Percentiles rank a stretch among this genome's conserved stretches.
These are phyloP conservation scores for Abrostola triplasia DNA, from an alignment of 2,888 invertebrate genomes.

Conservation along the genomic window DNA sequence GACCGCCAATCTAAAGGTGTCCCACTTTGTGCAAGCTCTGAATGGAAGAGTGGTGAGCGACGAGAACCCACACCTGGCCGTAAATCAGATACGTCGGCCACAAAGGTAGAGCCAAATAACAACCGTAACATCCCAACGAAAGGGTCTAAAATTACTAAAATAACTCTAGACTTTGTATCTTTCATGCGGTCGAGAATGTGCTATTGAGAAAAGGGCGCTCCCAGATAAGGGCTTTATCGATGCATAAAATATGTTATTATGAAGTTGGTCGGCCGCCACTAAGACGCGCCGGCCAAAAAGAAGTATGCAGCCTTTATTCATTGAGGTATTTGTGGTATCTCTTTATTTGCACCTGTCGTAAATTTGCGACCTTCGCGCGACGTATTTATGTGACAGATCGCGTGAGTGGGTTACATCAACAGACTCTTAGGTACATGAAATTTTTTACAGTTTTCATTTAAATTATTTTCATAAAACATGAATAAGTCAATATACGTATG, in stretches of 20 bases:
- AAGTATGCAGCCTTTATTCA: slow-evolving; percentile 67
- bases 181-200: slow-evolving; percentile 71
- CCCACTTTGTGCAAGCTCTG: slow-evolving; percentile 79
- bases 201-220: slow-evolving; percentile 82
- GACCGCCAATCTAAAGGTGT: slow-evolving; percentile 72
- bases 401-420: slow-evolving; percentile 51
- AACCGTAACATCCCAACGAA: slow-evolving; percentile 61
- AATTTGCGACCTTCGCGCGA: slow-evolving; percentile 65
- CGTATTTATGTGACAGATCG: slow-evolving; percentile 56
- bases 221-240: slow-evolving; percentile 83
- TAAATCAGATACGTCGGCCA: slow-evolving; percentile 75
- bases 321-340: slow-evolving; percentile 72
- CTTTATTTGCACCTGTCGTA: slow-evolving; percentile 79
- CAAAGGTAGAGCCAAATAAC: slow-evolving; percentile 56
- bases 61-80: slow-evolving; percentile 76
- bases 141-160: slow-evolving; percentile 66
- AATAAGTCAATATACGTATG: slow-evolving; percentile 23
- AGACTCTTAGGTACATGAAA: slow-evolving; percentile 38
- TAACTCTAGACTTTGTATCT: slow-evolving; percentile 68
- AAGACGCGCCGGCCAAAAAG: slow-evolving; percentile 64
- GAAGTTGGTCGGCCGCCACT: slow-evolving; percentile 73
- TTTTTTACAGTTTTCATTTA: slow-evolving; percentile 43
- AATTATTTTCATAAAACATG: slow-evolving; percentile 37
- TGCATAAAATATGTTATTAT: slow-evolving; percentile 85
- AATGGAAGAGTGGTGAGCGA: slow-evolving; percentile 73